phyloP scores from a whole-genome alignment of 1,140 invertebrate species.

The Ridgeia piscesae region DNA sequence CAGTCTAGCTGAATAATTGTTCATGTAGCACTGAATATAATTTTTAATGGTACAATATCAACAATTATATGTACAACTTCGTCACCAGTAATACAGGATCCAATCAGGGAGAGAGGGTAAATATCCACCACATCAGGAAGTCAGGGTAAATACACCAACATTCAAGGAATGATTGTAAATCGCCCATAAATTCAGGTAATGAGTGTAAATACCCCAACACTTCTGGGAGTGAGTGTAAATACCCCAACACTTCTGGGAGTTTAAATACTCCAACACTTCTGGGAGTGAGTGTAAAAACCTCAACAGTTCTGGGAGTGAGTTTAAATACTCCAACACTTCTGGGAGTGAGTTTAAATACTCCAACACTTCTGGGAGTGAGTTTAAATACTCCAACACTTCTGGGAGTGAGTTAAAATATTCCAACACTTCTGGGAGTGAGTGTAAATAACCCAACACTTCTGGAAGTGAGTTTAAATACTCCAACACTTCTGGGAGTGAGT shows the following conservation, averaged over 20 bases:
- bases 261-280: neutral
- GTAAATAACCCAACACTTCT: neutral
- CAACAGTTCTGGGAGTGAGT: neutral
- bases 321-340: neutral
- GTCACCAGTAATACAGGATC: neutral
- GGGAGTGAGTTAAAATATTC: neutral
- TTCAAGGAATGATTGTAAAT: too few species aligned
- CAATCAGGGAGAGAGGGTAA: neutral
- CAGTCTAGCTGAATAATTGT: neutral
- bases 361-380: neutral
- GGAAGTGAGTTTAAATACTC: neutral
- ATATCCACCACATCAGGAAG: neutral
- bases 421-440: neutral
- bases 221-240: too few species aligned
- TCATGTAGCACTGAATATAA: neutral
- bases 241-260: too few species aligned
- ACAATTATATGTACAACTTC: neutral
- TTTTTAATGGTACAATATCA: neutral
- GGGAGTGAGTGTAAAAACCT: neutral
- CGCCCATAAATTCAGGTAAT: too few species aligned
- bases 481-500: neutral
- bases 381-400: neutral
- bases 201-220: too few species aligned
- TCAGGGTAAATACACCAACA: too few species aligned
- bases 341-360: neutral